phyloP scores from a whole-genome alignment of 2,797 vertebrate species.

The Euthynnus affinis region DNA sequence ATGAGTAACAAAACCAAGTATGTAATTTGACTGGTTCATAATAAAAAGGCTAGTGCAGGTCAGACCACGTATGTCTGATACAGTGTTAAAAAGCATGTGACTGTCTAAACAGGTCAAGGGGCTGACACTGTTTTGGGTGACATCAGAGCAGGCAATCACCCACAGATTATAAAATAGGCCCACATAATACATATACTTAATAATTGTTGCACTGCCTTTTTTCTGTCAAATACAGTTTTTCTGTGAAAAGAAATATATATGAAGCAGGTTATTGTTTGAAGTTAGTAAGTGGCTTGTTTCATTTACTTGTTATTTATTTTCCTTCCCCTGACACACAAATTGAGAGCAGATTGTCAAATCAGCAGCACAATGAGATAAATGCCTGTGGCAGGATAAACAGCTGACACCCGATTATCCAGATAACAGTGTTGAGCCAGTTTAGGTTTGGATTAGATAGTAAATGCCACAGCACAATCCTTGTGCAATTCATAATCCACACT shows the following conservation, averaged over 20 bases:
- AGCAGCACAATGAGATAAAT: conserved; percentile 3
- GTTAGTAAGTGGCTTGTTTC: not conserved
- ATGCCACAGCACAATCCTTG: conserved; percentile 14
- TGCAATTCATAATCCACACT: conserved; percentile 9
- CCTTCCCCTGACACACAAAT: not conserved
- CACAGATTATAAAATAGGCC: not conserved
- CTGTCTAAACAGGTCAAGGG: not conserved
- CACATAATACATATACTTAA: not conserved
- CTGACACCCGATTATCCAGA: conserved; percentile 27
- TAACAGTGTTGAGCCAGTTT: conserved; percentile 16
- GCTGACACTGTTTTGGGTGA: not conserved
- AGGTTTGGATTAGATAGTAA: conserved; percentile 26
- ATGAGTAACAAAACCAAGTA: not conserved
- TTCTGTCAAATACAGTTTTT: not conserved
- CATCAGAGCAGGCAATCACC: not conserved
- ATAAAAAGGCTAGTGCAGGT: not conserved
- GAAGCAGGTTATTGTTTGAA: not conserved
- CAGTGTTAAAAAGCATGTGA: not conserved
- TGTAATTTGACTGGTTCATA: not conserved
- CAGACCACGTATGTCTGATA: not conserved
- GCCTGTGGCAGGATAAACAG: conserved; percentile 18
- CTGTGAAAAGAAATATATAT: not conserved
- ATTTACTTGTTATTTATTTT: not conserved
- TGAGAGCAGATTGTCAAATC: conserved; percentile 7
- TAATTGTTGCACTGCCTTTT: not conserved